phyloP scores from a whole-genome alignment of 1,140 invertebrate genomes.

The Drosophila bipectinata region DNA sequence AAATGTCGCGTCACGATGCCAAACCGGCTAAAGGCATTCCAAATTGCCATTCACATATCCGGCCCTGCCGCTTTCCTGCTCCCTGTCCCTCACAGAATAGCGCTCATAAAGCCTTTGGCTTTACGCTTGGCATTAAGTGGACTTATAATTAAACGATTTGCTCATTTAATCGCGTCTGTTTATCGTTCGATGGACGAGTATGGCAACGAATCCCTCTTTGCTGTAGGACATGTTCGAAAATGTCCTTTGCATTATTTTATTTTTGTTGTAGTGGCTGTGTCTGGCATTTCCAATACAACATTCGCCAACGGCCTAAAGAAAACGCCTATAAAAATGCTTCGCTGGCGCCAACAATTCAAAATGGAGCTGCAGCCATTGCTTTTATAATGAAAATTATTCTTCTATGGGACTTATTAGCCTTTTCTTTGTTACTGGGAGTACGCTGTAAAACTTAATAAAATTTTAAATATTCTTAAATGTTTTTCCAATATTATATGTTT shows the following conservation, averaged over 20 bases:
- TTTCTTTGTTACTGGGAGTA: not conserved
- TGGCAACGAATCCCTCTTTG: constrained; percentile 43
- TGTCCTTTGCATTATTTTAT: constrained; percentile 27
- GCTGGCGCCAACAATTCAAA: not conserved
- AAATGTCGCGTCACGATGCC: constrained; percentile 65
- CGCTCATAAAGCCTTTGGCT: constrained; percentile 60
- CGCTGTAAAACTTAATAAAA: not conserved
- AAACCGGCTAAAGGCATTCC: constrained; percentile 50
- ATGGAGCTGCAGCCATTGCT: not conserved
- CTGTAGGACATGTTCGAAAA: constrained; percentile 37
- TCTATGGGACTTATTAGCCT: not conserved
- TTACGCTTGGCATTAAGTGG: constrained; percentile 71
- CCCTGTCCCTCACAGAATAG: constrained; percentile 4
- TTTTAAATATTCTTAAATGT: not conserved
- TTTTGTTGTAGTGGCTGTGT: constrained; percentile 23
- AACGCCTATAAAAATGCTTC: not conserved
- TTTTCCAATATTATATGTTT: too few species aligned
- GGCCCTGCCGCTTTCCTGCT: constrained; percentile 2
- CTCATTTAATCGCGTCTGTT: constrained; percentile 73
- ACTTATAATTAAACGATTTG: constrained; percentile 82
- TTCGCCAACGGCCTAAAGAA: constrained; percentile 10
- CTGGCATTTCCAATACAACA: constrained; percentile 1
- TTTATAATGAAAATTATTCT: not conserved
- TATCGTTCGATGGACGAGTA: constrained; percentile 52
- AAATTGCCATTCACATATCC: constrained; percentile 29